Evolutionary conservation across 2,113 vertebrate species (phyloP), one percentile per base, ranked within the genome.

Genomic region (Crotalus tigris): DNA sequence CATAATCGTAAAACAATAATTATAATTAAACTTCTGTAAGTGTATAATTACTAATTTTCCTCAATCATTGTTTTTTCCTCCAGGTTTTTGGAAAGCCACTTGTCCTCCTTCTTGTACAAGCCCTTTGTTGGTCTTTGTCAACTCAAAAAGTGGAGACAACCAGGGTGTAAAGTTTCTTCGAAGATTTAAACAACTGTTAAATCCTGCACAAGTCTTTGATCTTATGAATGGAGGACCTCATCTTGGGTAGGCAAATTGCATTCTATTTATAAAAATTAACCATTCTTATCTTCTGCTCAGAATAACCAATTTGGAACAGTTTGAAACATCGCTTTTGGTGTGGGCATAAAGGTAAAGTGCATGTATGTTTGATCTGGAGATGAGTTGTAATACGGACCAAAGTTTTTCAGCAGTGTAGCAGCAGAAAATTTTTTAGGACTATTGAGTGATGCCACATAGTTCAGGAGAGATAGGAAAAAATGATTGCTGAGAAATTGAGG

Each of bases 211-310:
- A 96, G 99, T 99, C 94, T 99, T 99, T 54, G 99, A 99, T 97
- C 98, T 99, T 94, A 99, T 99, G 99, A 99, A 99, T 11, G 99
- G 99, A 95, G 99, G 99, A 6, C 99, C 99, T 13, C 99, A 99
- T 96, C 98, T 99, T 4, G 99, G 99, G 99, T 99, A 97, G 75
- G 75, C 33, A 81, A 81, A 81, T 81, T 21, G 75, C 9, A 53
- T 58, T 64, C 46, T 53, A 3, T 24, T 92, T 61, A 58, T 87
- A 1, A 33, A 87, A 29, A 23, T 23, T 11, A 5, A 0, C 29
- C 33, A 23, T 86, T 59, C 53, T 29, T 29, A 46, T 26, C 21
- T 24, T 17, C 15, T 53, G 29, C 89, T 90, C 4, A n/a, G 51
- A 69, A 69, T 39, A 75, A 75, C 69, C 69, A 75, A 19, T 75